These are phyloP conservation scores for Suricata suricatta DNA, from an alignment of 2,113 vertebrate genomes.

Conservation along the genomic window DNA sequence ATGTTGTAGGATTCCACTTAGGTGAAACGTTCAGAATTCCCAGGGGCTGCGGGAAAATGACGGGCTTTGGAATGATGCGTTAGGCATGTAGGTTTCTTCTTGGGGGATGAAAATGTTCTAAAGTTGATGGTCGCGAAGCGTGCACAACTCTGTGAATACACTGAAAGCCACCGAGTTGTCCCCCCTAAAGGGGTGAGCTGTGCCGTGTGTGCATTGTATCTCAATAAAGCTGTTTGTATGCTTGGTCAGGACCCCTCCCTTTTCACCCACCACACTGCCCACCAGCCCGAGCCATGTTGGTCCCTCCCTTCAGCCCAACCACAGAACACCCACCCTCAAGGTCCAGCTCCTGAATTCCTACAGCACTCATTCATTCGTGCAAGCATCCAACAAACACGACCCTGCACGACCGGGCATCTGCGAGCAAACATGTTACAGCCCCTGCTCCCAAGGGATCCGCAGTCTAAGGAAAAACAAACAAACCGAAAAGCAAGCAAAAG, in stretches of 20 bases:
- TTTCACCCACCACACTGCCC: background rate
- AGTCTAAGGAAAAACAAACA: background rate
- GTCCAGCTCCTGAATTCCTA: background rate
- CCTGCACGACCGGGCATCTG: fast-evolving
- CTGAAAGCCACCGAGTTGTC: background rate
- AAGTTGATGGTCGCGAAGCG: background rate
- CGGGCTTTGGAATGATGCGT: background rate
- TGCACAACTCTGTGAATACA: background rate
- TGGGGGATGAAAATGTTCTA: background rate
- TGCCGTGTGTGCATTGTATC: fast-evolving
- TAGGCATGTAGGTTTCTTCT: background rate
- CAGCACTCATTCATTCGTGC: background rate
- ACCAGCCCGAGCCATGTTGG: background rate
- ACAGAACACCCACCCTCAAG: background rate
- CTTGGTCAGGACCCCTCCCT: background rate
- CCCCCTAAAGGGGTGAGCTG: background rate
- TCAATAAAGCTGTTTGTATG: background rate
- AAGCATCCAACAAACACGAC: background rate
- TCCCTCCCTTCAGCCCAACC: background rate
- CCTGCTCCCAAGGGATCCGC: background rate
- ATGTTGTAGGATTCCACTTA: fast-evolving
- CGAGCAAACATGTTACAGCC: background rate
- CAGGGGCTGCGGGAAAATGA: background rate
- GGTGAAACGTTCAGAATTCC: background rate
- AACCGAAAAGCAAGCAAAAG: background rate